Conservation (phyloP, 2,797 vertebrate genomes). For the Eulemur mongoz region DNA sequence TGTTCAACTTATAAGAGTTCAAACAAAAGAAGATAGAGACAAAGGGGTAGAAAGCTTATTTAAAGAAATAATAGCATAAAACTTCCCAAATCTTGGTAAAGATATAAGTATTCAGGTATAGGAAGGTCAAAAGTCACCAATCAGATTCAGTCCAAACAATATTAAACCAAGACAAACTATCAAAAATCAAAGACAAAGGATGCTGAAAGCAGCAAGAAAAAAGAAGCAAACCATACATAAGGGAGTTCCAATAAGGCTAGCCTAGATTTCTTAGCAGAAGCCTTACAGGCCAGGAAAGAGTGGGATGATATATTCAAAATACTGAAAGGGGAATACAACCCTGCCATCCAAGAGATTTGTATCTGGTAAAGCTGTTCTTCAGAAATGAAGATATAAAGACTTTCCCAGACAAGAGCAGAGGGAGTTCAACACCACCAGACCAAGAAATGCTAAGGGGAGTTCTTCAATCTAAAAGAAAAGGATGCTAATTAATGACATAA, state of each 20-base stretch:
- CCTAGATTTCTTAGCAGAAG: neutral
- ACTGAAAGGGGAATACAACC: neutral
- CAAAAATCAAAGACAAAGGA: neutral
- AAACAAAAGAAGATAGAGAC: neutral
- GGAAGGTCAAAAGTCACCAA: neutral
- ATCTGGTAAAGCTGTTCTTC: neutral
- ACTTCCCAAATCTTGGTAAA: neutral
- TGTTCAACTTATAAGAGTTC: neutral
- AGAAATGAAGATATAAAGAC: neutral
- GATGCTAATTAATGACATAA: neutral
- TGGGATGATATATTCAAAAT: neutral
- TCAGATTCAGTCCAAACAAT: neutral
- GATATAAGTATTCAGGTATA: neutral
- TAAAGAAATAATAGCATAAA: neutral
- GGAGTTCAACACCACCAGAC: neutral
- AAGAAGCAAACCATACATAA: neutral
- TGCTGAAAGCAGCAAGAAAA: neutral
- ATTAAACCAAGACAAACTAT: neutral
- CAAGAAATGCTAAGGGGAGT: neutral
- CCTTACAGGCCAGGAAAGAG: neutral
- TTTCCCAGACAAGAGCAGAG: neutral
- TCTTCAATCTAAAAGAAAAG: neutral
- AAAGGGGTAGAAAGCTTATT: neutral
- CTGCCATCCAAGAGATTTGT: no score
- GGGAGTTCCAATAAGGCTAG: neutral